Evolutionary conservation across 2,888 invertebrate species (phyloP), one percentile per base, ranked within the genome.

Genomic region (Athetis lepigone): DNA sequence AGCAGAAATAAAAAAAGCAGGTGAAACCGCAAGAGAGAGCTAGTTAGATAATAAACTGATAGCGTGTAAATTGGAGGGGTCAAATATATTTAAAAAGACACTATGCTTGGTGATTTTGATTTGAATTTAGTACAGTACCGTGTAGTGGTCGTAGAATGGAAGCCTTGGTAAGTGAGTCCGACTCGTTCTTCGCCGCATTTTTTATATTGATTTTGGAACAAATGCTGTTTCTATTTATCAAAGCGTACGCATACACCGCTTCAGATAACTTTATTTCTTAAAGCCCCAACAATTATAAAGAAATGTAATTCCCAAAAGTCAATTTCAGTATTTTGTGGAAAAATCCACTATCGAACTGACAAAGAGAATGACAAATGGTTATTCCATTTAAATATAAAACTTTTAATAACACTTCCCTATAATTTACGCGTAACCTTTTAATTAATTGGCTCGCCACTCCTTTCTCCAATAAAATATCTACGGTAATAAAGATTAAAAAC

Each of bases 381-480:
- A 23, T 43, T 39, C 6, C 21, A 19, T 6, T 27, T 13, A 16
- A 16, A 45, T n/a, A 43, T 42, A 47, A 49, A 47, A 27, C 4
- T 11, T 19, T 13, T 9, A 54, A 46, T 46, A 11, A 40, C 45
- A 25, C 25, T 46, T 45, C 25, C 43, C 33, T 23, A 40, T 13
- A n/a, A 33, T 33, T 3, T 52, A 58, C n/a, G 9, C 50, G 13
- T 29, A 51, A 51, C 23, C n/a, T 39, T 56, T 43, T 63, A 52
- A 61, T 52, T 70, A 56, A 71, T 71, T 63, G 67, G 45, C 37
- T 13, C 8, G 4, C 62, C 74, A 67, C 76, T 59, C 72, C 72
- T 72, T 76, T 29, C 39, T 36, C 64, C 72, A 77, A 76, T 74
- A 77, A 77, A 58, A 66, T 72, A 66, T 74, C 65, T 55, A 54